phyloP scores from a whole-genome alignment of 2,888 invertebrate species.

The Drosophila helvetica region DNA sequence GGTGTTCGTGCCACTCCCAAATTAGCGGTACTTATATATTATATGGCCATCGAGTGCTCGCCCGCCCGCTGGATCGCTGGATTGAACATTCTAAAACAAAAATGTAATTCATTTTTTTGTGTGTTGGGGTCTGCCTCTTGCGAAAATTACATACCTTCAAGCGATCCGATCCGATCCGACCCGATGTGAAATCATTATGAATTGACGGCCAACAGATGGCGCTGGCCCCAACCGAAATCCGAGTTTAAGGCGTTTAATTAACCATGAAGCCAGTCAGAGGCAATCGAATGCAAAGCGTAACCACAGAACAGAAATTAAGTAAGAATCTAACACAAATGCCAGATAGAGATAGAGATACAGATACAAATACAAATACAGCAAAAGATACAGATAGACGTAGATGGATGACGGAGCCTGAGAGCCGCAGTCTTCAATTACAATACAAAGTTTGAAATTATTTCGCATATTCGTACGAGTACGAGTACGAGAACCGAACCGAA shows the following conservation, averaged over 20 bases:
- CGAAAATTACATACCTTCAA: conserved; percentile 15
- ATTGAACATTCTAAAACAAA: conserved; percentile 58
- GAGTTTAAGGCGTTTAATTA: conserved; percentile 63
- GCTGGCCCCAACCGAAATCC: conserved; percentile 17
- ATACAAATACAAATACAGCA: neutral
- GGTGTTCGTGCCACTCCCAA: conserved; percentile 56
- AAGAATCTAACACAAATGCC: conserved; percentile 52
- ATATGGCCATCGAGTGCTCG: conserved; percentile 18
- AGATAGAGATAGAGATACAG: conserved; percentile 26
- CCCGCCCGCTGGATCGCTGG: neutral
- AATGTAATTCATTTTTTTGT: conserved; percentile 39
- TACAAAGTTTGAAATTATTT: conserved; percentile 55
- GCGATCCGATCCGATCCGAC: neutral
- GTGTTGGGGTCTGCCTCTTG: conserved; percentile 5
- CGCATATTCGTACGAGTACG: conserved; percentile 27
- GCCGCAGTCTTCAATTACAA: conserved; percentile 53
- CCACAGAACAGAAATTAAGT: conserved; percentile 60
- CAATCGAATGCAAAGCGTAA: conserved; percentile 58
- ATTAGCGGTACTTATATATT: conserved; percentile 43
- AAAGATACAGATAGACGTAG: neutral
- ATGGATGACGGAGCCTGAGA: neutral
- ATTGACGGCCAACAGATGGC: conserved; percentile 49
- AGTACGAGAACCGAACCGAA: conserved; percentile 55
- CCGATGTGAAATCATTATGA: conserved; percentile 43
- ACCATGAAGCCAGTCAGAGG: conserved; percentile 46